Evolutionary conservation across 2,888 invertebrate genomes (phyloP), one percentile per base, ranked within the genome.

Genomic region (Myopa tessellatipennis): DNA sequence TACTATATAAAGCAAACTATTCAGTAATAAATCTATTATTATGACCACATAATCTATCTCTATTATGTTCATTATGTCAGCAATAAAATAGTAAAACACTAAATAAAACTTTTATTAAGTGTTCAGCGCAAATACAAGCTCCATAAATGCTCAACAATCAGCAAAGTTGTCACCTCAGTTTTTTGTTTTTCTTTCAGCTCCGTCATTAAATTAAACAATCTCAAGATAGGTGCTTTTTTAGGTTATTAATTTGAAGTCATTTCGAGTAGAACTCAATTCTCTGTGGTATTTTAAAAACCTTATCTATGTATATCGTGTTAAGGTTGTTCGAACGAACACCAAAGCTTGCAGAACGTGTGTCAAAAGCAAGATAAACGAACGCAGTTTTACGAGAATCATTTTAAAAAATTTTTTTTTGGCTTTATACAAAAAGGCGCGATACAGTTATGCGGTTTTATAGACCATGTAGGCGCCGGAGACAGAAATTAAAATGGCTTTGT

Each of bases 91-190:
- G 10, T 45, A 45, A 45, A 45, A 45, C 45, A 7, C 36, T 8
- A 58, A 34, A 70, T 16, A n/a, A 58, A 58, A 36, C 58, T 5
- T 36, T 55, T 58, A 58, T 55, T 55, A 55, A 71, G 55, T n/a
- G 3, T 38, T 71, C 34, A 16, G 7, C 55, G 52, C 18, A 36
- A 68, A 68, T 10, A 18, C 4, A 45, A 18, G 36, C 45, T n/a
- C 14, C 26, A 63, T 4, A 45, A 71, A 74, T 79, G 76, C 78
- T 79, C 76, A 77, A 78, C 74, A 78, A 80, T 81, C 79, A 78
- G 78, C 79, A 77, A 78, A 78, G 80, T 80, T 80, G 79, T 80
- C 80, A 81, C 81, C 80, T 79, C 74, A 8, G 16, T 52, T 58
- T 52, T 5, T 10, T 14, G 7, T 3, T 16, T 71, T 71, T 34